phyloP scores from a whole-genome alignment of 2,113 vertebrate genomes.

The Thalassoma bifasciatum region DNA sequence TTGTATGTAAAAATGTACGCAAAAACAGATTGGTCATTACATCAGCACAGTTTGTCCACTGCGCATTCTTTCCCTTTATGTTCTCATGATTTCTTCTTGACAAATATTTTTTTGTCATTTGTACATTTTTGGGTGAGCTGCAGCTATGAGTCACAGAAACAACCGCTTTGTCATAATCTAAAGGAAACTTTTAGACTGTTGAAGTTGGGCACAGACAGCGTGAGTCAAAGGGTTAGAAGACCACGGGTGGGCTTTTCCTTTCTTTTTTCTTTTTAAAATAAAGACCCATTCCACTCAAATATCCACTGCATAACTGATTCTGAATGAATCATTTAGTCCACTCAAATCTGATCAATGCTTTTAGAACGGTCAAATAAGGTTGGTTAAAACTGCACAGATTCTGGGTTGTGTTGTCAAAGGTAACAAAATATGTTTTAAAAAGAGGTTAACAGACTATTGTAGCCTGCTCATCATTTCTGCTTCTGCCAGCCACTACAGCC shows the following conservation, averaged over 20 bases:
- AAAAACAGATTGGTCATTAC: too few species aligned
- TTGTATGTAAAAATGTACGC: too few species aligned
- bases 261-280: not conserved
- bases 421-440: not conserved
- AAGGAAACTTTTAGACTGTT: not conserved
- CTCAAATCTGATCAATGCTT: not conserved
- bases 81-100: not conserved
- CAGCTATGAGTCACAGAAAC: not conserved
- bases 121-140: not conserved
- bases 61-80: not conserved
- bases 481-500: not conserved
- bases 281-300: not conserved
- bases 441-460: not conserved
- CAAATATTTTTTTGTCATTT: not conserved
- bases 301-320: not conserved
- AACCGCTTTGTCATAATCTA: not conserved
- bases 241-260: not conserved
- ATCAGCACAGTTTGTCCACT: not conserved
- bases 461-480: not conserved
- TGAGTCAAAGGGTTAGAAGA: not conserved
- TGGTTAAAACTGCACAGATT: not conserved
- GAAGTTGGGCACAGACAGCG: not conserved
- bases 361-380: not conserved
- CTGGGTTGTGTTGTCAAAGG: not conserved
- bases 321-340: too few species aligned